These are phyloP conservation scores for Jaculus jaculus DNA, from an alignment of 2,113 vertebrate genomes.

Conservation along the genomic window DNA sequence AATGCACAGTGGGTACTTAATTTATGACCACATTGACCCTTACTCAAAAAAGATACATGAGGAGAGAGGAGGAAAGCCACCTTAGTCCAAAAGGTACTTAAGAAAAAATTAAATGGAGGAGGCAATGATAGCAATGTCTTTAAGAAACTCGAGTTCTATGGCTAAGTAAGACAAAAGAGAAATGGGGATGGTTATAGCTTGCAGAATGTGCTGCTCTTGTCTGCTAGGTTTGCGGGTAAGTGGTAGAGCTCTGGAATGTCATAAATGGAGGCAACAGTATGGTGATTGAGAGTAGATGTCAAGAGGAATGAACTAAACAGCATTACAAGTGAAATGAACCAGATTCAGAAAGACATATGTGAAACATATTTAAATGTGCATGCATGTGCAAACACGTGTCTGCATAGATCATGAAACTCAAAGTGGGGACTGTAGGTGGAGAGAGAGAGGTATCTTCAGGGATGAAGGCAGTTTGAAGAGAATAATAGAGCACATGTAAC, in stretches of 20 bases:
- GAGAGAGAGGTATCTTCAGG: background rate
- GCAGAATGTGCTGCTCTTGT: background rate
- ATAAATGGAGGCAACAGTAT: background rate
- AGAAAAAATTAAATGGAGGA: background rate
- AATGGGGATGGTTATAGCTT: background rate
- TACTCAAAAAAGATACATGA: background rate
- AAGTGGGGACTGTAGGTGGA: background rate
- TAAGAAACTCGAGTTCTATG: background rate
- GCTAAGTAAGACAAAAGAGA: background rate
- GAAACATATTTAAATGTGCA: background rate
- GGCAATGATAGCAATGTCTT: background rate
- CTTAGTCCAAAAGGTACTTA: background rate
- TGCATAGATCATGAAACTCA: no score
- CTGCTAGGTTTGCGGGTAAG: background rate
- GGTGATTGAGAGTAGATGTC: background rate
- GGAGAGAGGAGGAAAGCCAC: background rate
- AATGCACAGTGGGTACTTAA: background rate
- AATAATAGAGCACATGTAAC: background rate
- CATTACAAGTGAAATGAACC: background rate
- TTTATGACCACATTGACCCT: background rate
- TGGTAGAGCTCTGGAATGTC: background rate
- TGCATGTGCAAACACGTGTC: no score
- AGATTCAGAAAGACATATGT: background rate
- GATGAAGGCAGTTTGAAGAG: background rate
- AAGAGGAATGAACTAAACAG: background rate